Base-by-base conservation (phyloP, 2,113 vertebrate species). In the Peromyscus maniculatus region DNA sequence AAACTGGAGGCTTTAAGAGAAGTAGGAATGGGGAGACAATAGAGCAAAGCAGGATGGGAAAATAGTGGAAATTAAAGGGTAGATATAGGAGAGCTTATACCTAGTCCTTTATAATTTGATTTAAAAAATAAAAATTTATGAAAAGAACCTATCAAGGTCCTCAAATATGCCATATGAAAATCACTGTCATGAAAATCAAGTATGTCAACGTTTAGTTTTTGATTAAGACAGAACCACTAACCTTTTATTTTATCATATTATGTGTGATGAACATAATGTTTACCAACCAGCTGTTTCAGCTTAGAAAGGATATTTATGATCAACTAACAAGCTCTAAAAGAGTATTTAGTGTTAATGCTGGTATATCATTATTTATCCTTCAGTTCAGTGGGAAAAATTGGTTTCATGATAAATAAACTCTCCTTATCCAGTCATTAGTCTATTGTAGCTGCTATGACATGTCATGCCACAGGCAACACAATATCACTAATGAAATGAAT, bases 331-430 rank as follows among this genome's bases (percentile, higher is more conserved):
- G 97, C 90, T 90, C 91, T 97, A 96, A 98, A 98, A 97, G 69
- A 98, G 93, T 97, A 98, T 98, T 99, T 98, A 98, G 98, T 93
- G 97, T 96, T 97, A 98, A 98, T 97, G 96, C 92, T 98, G 97
- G 89, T 97, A 97, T 91, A 95, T 9, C 97, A 97, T 98, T 98
- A 98, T 98, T 98, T 98, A 98, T 99, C 97, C 79, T 95, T 94
- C 78, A 94, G 93, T 96, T 96, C 97, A 97, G 97, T 69, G 96
- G 95, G 93, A 98, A 97, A 98, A 98, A 98, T 98, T 98, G 94
- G 87, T 94, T 75, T 87, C 94, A 87, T 98, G 98, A 99, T 98
- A 98, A 99, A 98, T 99, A 98, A 87, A 98, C 95, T 93, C 97
- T 95, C 59, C 92, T 98, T 98, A 98, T 97, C 97, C 97, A 97